These are phyloP conservation scores for Cenopis cana DNA, from an alignment of 2,888 invertebrate genomes.

Conservation along the genomic window DNA sequence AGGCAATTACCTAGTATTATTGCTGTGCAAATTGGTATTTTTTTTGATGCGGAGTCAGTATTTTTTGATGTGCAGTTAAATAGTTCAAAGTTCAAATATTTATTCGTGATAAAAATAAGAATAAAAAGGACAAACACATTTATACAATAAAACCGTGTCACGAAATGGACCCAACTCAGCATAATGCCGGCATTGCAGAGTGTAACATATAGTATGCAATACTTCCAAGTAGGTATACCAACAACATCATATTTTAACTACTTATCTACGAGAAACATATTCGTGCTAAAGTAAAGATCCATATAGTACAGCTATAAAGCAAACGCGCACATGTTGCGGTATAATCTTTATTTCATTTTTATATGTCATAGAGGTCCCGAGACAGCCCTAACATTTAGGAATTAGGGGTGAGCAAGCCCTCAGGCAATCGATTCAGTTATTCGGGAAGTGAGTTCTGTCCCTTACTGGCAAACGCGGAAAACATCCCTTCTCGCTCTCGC, in stretches of 20 bases:
- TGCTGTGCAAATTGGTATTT: too few relatives aligned
- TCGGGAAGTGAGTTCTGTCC: slow-evolving; percentile 66
- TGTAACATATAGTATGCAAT: too few relatives aligned
- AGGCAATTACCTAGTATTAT: too few relatives aligned
- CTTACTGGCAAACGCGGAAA: slow-evolving; percentile 57
- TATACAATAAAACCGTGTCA: too few relatives aligned
- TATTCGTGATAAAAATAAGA: too few relatives aligned
- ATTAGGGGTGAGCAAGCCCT: slow-evolving; percentile 72
- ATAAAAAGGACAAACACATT: too few relatives aligned
- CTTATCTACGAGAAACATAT: neutral
- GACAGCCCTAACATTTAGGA: slow-evolving; percentile 67
- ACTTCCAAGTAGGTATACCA: neutral
- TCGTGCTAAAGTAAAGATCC: slow-evolving; percentile 1
- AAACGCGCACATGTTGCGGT: slow-evolving; percentile 13
- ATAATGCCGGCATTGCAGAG: too few relatives aligned
- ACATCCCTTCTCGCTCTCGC: slow-evolving; percentile 53
- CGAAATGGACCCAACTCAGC: too few relatives aligned
- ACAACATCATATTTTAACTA: neutral
- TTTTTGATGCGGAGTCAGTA: too few relatives aligned
- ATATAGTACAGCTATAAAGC: neutral
- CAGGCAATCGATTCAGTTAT: slow-evolving; percentile 77
- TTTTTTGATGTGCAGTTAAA: too few relatives aligned
- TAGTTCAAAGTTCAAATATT: too few relatives aligned
- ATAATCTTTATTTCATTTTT: slow-evolving; percentile 39
- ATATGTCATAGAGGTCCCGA: slow-evolving; percentile 52